phyloP scores from a whole-genome alignment of 1,140 invertebrate species.

The Pomacea maculata region DNA sequence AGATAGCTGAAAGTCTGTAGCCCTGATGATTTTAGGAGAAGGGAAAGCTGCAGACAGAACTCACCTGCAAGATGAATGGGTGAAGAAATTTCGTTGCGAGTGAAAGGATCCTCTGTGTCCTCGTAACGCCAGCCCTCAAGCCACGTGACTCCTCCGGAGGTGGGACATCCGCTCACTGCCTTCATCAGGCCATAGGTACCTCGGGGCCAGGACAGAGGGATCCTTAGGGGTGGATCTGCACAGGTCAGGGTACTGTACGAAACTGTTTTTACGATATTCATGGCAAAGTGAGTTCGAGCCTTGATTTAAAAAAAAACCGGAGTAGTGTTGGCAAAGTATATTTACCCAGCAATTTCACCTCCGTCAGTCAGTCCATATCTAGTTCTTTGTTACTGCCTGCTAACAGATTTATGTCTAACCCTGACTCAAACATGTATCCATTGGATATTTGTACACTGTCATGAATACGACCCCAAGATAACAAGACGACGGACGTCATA shows the following conservation, averaged over 20 bases:
- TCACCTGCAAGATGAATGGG: conserved; percentile 27
- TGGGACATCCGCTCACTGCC: conserved; percentile 36
- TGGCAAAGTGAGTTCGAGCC: background rate
- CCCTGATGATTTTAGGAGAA: too few species aligned
- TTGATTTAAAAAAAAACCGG: background rate
- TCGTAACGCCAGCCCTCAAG: conserved; percentile 39
- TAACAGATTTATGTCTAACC: too few species aligned
- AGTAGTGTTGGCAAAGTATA: too few species aligned
- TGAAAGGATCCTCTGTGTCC: conserved; percentile 33
- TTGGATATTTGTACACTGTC: too few species aligned
- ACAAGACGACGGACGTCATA: too few species aligned
- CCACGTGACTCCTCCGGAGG: conserved; percentile 35
- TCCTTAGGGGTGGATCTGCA: conserved; percentile 27
- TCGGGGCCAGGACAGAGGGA: conserved; percentile 39
- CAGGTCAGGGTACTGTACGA: too few species aligned
- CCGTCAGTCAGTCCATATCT: too few species aligned
- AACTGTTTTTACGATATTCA: background rate
- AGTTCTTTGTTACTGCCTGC: too few species aligned
- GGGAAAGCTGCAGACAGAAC: background rate
- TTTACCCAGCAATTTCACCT: too few species aligned
- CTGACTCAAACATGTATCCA: too few species aligned
- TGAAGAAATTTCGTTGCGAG: conserved; percentile 29
- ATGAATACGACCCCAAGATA: too few species aligned
- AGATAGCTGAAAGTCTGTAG: too few species aligned
- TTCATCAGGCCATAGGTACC: conserved; percentile 39